Evolutionary conservation across 2,888 invertebrate species (phyloP), one percentile per base, ranked within the genome.

Genomic region (Coleophora flavipennella): DNA sequence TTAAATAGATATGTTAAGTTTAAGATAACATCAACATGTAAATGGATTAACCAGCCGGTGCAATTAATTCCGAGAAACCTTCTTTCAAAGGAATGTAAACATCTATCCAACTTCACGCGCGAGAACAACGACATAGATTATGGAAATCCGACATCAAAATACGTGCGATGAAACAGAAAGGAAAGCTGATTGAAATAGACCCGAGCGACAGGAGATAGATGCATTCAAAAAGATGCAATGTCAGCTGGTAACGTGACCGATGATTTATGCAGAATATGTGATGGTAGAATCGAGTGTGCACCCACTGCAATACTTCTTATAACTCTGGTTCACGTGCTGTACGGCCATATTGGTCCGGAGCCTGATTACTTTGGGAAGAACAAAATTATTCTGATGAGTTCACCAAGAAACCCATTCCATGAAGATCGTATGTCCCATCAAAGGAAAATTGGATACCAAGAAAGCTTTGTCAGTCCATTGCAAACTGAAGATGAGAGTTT

Each of bases 221-320:
- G 29, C 36, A 40, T 27, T 31, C 33, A 43, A 64, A 59, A 77
- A 62, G 59, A 77, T 75, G 78, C 76, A 62, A 83, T 83, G 80
- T 53, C 62, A 45, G 53, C 49, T 40, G 52, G 43, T 45, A 80
- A 81, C 52, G 53, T 67, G 36, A 79, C 80, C 42, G 72, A 77
- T 43, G 81, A 83, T 40, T 63, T 83, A 27, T 83, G 84, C 55
- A 75, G 66, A 49, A 62, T 78, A 52, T 84, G 83, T 64, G 84
- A 84, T 43, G 84, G 83, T 31, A 59, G 72, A 48, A 66, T 81
- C 14, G 84, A 84, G 48, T 84, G 83, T 44, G 83, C 84, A 0
- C 83, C 83, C 0, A 83, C 83, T 0, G 84, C 84, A 8, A 75
- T 84, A 11, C 72, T 84, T 0, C 62, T 84, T 0, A 79, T 84